Conservation (phyloP, 2,113 vertebrate species). For the Amblyopsis rosae region DNA sequence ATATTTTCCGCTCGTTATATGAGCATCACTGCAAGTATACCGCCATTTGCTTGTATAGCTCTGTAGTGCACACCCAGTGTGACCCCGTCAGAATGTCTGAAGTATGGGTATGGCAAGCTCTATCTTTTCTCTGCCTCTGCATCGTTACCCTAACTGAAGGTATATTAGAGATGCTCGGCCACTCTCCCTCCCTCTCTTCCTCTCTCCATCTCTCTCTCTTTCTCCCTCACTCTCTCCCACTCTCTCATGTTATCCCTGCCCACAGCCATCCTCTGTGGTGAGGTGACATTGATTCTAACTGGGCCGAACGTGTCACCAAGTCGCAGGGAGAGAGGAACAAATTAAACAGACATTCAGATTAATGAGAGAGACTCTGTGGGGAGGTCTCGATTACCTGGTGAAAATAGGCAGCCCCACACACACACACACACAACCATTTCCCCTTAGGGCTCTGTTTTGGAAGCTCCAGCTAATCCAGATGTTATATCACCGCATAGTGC, state of each 20-base stretch:
- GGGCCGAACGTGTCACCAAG: conserved; percentile 55
- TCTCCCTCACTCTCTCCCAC: conserved; percentile 7
- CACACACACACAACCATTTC: neutral
- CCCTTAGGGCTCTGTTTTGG: neutral
- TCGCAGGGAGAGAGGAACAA: conserved; percentile 57
- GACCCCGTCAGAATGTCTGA: neutral
- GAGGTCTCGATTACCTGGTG: conserved; percentile 36
- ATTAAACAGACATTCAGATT: conserved; percentile 66
- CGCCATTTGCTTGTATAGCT: neutral
- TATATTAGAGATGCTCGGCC: conserved; percentile 15
- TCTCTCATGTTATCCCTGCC: conserved; percentile 10
- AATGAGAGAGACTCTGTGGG: conserved; percentile 40
- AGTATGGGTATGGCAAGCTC: neutral
- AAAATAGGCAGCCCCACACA: conserved; percentile 12
- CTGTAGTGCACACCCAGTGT: neutral
- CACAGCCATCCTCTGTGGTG: conserved; percentile 16
- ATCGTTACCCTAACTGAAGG: conserved; percentile 39
- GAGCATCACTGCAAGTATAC: too few species aligned
- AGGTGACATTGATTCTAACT: conserved; percentile 63
- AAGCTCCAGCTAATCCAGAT: conserved; percentile 24
- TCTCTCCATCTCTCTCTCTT: conserved; percentile 8
- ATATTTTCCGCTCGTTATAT: too few species aligned
- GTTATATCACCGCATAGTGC: conserved; percentile 51
- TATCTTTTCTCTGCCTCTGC: conserved; percentile 19
- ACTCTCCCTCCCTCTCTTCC: neutral